Evolutionary conservation across 2,888 invertebrate species (phyloP).

Genomic region (Limenitis camilla): DNA sequence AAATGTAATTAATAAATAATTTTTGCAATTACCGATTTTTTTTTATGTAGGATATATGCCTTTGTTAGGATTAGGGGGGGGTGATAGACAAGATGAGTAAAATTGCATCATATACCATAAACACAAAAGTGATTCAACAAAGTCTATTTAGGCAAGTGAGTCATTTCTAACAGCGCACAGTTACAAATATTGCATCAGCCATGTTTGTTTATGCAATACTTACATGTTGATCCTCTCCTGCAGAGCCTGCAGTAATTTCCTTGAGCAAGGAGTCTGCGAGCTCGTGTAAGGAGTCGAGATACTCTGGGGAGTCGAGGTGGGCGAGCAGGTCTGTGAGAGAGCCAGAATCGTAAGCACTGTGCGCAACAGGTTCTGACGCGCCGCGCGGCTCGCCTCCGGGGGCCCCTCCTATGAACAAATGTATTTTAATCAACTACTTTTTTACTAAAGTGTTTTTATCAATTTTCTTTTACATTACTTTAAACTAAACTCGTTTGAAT

Average conservation of each 20-base stretch:
- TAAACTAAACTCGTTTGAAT: no score
- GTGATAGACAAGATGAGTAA: no score
- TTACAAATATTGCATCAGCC: background rate
- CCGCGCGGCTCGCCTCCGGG: slow-evolving; percentile 81
- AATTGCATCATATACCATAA: no score
- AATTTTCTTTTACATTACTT: no score
- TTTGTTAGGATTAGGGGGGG: no score
- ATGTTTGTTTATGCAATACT: slow-evolving; percentile 32
- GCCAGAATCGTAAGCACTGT: slow-evolving; percentile 84
- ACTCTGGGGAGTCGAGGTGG: slow-evolving; percentile 83
- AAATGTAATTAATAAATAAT: background rate
- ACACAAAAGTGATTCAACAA: background rate
- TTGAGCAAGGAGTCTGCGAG: slow-evolving; percentile 88
- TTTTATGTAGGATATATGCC: no score
- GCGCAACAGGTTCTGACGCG: slow-evolving; percentile 59
- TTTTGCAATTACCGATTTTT: no score
- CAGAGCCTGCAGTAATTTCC: slow-evolving; percentile 82
- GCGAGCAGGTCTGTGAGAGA: slow-evolving; percentile 90
- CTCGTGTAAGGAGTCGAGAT: slow-evolving; percentile 83
- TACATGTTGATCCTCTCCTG: slow-evolving; percentile 79
- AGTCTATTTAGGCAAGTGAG: no score
- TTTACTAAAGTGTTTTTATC: no score
- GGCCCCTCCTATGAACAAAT: slow-evolving; percentile 71
- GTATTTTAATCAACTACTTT: no score
- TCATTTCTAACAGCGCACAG: background rate